A percentile compares a stretch with the other conserved stretches of the same genome.
These are phyloP conservation scores for Thamnophis sirtalis DNA, from an alignment of 2,113 vertebrate genomes.

Conservation along the genomic window DNA sequence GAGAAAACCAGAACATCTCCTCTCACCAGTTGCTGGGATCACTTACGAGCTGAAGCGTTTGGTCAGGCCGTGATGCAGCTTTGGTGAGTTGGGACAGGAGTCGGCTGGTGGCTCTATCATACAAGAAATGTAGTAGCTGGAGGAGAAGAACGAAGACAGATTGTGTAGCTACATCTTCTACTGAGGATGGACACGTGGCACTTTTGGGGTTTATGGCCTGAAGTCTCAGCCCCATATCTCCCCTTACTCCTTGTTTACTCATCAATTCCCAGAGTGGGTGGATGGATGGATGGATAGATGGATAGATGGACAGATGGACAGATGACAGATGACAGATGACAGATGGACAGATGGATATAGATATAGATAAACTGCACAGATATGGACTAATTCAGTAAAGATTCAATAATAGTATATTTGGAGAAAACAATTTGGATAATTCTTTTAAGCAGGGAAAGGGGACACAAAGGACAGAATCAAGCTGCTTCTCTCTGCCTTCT, in stretches of 20 bases:
- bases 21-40: neutral
- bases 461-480: neutral
- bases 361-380: neutral
- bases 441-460: neutral
- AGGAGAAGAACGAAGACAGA: conserved; percentile 34
- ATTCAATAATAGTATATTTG: neutral
- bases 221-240: neutral
- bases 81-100: conserved; percentile 80
- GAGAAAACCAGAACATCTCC: fast-evolving
- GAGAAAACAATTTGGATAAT: neutral
- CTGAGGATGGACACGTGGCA: no score
- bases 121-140: conserved; percentile 79
- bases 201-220: neutral
- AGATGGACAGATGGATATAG: neutral
- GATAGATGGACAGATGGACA: no score
- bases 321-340: no score
- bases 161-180: conserved; percentile 66
- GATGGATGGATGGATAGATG: no score
- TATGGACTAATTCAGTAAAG: neutral
- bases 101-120: conserved; percentile 81
- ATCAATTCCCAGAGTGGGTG: neutral
- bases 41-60: conserved; percentile 83
- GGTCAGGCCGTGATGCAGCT: conserved; percentile 69
- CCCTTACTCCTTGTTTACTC: neutral
- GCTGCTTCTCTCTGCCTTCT: neutral